phyloP scores from a whole-genome alignment of 2,797 vertebrate genomes.

The Gouania willdenowi region DNA sequence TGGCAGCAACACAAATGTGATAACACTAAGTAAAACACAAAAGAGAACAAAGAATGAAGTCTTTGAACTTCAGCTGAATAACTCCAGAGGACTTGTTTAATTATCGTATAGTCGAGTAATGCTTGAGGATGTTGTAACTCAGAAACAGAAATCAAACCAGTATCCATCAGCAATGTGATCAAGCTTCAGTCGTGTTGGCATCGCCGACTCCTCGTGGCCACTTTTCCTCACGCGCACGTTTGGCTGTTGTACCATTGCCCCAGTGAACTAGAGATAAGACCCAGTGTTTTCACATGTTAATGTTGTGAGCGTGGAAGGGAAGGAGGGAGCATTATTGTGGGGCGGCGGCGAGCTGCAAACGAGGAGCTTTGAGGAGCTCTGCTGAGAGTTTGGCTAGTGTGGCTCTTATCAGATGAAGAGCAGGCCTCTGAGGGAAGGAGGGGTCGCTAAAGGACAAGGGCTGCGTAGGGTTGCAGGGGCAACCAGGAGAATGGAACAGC shows the following conservation, averaged over 20 bases:
- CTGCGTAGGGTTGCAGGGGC: constrained; percentile 50
- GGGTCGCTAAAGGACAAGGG: constrained; percentile 46
- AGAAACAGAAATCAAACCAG: neutral
- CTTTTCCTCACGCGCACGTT: constrained; percentile 27
- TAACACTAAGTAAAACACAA: constrained; percentile 28
- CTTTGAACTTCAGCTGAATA: constrained; percentile 18
- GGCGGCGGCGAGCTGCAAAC: too few relatives aligned
- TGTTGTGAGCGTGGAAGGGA: constrained; percentile 49
- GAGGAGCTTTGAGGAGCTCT: constrained; percentile 55
- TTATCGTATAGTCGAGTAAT: constrained; percentile 9
- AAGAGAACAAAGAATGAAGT: constrained; percentile 17
- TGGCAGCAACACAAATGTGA: constrained; percentile 22
- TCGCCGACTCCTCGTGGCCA: constrained; percentile 13
- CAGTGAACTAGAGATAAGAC: constrained; percentile 73
- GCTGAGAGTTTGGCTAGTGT: constrained; percentile 57
- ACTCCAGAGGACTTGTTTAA: constrained; percentile 2
- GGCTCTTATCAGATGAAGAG: constrained; percentile 78
- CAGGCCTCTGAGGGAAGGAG: constrained; percentile 66
- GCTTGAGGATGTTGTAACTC: constrained; percentile 2
- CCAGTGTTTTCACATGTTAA: constrained; percentile 78
- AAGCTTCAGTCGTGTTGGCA: constrained; percentile 16
- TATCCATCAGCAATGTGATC: constrained; percentile 8
- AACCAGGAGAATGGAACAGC: constrained; percentile 75
- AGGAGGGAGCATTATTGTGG: constrained; percentile 64
- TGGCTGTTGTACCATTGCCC: constrained; percentile 59